Conservation (phyloP, 2,113 vertebrate species). For the Neotoma lepida region DNA sequence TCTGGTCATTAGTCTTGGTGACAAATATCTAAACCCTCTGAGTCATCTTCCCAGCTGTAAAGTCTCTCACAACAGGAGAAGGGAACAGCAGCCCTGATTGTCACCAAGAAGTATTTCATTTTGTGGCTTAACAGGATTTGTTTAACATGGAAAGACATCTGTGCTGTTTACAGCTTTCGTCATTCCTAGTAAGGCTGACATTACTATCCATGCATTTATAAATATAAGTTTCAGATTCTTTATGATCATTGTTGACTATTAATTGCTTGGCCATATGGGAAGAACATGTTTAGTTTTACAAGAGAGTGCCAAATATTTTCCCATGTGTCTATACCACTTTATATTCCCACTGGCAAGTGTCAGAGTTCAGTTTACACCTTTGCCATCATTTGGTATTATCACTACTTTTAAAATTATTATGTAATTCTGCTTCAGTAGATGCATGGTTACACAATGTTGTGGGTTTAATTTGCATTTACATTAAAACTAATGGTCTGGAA, state of each 20-base stretch:
- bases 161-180: background rate
- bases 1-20: background rate
- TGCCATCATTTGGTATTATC: background rate
- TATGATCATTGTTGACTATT: background rate
- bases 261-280: background rate
- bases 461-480: constrained; percentile 13
- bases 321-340: background rate
- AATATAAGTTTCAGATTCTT: background rate
- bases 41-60: background rate
- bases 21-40: background rate
- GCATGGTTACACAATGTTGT: background rate
- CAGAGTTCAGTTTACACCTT: background rate
- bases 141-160: background rate
- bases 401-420: background rate
- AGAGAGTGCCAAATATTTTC: constrained; percentile 39
- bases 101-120: background rate
- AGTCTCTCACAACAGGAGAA: too few relatives aligned
- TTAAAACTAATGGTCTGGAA: background rate
- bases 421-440: background rate
- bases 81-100: background rate
- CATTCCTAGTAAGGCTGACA: background rate
- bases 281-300: constrained; percentile 3
- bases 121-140: background rate
- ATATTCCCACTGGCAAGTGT: background rate
- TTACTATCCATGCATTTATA: background rate